Evolutionary conservation across 2,888 invertebrate species (phyloP).

Genomic region (Acanthopleura granulata): DNA sequence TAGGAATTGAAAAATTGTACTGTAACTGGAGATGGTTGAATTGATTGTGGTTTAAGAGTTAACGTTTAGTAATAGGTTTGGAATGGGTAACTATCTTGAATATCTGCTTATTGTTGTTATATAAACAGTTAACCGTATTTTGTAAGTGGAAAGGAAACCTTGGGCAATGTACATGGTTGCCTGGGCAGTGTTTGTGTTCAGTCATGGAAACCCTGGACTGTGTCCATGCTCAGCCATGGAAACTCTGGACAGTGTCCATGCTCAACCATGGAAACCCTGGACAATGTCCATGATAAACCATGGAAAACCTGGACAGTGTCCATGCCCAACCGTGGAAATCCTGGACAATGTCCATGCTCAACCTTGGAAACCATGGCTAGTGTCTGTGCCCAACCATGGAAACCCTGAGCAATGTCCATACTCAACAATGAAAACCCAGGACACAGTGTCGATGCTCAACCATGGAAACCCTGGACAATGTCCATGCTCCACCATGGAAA

Average conservation of each 20-base stretch:
- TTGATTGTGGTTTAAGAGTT: too few species aligned
- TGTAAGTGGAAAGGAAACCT: too few species aligned
- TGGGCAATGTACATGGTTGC: not conserved
- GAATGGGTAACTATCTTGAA: too few species aligned
- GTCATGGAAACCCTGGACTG: slow-evolving; percentile 1
- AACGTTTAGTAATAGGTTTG: too few species aligned
- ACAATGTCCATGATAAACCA: not conserved
- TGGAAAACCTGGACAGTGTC: not conserved
- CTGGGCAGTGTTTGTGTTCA: not conserved
- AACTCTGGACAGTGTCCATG: not conserved
- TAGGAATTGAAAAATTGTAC: too few species aligned
- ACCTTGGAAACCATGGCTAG: not conserved
- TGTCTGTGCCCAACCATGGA: not conserved
- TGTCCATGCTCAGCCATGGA: not conserved
- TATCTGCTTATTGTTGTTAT: not conserved
- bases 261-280: not conserved
- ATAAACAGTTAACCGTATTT: too few species aligned
- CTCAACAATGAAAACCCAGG: not conserved
- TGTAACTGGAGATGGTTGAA: too few species aligned
- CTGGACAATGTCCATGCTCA: not conserved
- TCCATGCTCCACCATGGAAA: not conserved
- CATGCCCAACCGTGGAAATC: not conserved
- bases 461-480: not conserved
- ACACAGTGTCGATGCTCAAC: not conserved
- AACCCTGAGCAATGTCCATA: not conserved